phyloP scores from a whole-genome alignment of 2,113 vertebrate genomes.

The Caranx melampygus region DNA sequence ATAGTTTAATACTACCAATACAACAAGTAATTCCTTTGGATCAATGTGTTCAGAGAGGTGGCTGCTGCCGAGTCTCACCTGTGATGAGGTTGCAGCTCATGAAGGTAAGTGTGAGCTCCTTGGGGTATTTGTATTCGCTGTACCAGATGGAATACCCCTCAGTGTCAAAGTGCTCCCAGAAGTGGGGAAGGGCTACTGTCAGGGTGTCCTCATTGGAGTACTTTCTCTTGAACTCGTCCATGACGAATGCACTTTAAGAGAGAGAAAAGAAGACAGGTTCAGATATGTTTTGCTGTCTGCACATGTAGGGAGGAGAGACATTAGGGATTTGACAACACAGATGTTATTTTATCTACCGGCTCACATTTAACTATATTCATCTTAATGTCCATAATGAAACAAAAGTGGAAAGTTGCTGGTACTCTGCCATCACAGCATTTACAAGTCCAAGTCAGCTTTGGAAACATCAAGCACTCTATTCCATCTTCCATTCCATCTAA shows the following conservation, averaged over 20 bases:
- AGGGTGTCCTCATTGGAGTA: constrained; percentile 94
- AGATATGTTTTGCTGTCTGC: background rate
- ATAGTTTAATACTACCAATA: no score
- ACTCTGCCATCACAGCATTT: no score
- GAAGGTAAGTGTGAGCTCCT: constrained; percentile 90
- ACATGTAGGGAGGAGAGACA: background rate
- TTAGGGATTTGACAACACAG: background rate
- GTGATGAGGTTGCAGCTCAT: constrained; percentile 98
- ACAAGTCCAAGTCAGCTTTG: background rate
- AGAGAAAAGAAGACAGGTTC: background rate
- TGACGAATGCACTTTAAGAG: constrained; percentile 84
- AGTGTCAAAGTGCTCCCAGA: constrained; percentile 92
- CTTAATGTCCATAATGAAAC: no score
- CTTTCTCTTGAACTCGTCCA: constrained; percentile 95
- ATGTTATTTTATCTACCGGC: no score
- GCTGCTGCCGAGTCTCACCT: constrained; percentile 75
- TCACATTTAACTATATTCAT: no score
- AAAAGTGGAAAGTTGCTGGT: no score
- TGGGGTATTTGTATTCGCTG: constrained; percentile 87
- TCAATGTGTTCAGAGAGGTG: background rate
- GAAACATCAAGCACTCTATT: background rate
- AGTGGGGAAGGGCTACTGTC: constrained; percentile 89
- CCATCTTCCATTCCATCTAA: background rate
- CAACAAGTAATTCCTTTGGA: background rate
- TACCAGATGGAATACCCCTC: constrained; percentile 94